Evolutionary conservation across 2,888 invertebrate species (phyloP).

Genomic region (Eueremaeus valkanovi): DNA sequence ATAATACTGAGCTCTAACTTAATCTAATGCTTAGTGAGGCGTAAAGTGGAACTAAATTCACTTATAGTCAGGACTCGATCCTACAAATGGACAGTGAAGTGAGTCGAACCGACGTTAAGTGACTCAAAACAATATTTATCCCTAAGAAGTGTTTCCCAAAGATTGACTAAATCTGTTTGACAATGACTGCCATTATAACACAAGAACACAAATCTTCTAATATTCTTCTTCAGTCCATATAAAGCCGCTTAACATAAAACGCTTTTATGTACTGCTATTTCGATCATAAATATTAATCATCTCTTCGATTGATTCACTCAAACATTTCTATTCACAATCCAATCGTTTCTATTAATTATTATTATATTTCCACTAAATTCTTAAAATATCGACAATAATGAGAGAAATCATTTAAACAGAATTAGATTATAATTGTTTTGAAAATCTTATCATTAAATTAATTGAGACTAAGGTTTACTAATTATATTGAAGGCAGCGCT

Average conservation of each 20-base stretch:
- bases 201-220: not conserved
- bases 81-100: not conserved
- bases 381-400: no score
- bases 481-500: no score
- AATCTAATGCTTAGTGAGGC: slow-evolving; percentile 14
- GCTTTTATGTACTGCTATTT: not conserved
- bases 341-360: no score
- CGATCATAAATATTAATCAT: slow-evolving; percentile 7
- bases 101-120: not conserved
- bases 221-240: not conserved
- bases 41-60: slow-evolving; percentile 7
- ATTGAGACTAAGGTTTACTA: no score
- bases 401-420: no score
- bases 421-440: no score
- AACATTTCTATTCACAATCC: no score
- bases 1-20: slow-evolving; percentile 12
- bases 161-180: slow-evolving; percentile 9
- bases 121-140: slow-evolving; percentile 18
- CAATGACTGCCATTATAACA: not conserved
- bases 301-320: not conserved
- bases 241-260: not conserved
- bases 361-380: no score
- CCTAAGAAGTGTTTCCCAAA: not conserved
- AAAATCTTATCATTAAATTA: no score
- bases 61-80: not conserved